Percentiles rank a stretch among this genome's conserved stretches.
These are phyloP conservation scores for Dendrocincla tyrannina DNA, from an alignment of 2,797 vertebrate genomes.

Conservation along the genomic window DNA sequence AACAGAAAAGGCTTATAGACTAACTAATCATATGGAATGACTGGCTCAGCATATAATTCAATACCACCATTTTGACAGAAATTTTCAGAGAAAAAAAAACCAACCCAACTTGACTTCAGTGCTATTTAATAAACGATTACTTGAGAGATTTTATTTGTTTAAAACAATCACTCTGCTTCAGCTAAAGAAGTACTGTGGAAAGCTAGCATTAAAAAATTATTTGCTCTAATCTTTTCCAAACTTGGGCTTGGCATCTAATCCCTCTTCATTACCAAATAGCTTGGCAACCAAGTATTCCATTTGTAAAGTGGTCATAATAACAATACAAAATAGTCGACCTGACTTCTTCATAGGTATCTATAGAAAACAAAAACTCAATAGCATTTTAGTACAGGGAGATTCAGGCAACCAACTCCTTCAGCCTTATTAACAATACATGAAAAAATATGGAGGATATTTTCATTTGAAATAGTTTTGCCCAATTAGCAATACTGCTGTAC, in stretches of 20 bases:
- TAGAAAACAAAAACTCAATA: neutral
- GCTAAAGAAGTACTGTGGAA: conserved; percentile 19
- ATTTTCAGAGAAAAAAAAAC: neutral
- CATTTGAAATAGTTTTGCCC: neutral
- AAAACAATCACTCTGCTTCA: neutral
- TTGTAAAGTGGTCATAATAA: neutral
- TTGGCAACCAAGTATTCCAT: neutral
- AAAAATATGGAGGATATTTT: neutral
- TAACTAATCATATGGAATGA: neutral
- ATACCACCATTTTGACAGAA: neutral
- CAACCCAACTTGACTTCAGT: neutral
- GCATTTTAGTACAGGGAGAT: neutral
- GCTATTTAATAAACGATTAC: conserved; percentile 43
- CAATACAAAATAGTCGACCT: neutral
- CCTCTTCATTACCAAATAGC: neutral
- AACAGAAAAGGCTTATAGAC: neutral
- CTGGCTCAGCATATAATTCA: neutral
- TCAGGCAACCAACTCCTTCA: neutral
- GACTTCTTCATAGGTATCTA: neutral
- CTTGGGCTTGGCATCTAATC: neutral
- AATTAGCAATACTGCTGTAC: neutral
- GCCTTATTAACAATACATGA: neutral
- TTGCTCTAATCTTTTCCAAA: conserved; percentile 30
- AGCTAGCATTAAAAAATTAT: conserved; percentile 42
- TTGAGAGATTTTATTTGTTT: conserved; percentile 37